Evolutionary conservation across 2,797 vertebrate genomes (phyloP).

Genomic region (Acropternis orthonyx): DNA sequence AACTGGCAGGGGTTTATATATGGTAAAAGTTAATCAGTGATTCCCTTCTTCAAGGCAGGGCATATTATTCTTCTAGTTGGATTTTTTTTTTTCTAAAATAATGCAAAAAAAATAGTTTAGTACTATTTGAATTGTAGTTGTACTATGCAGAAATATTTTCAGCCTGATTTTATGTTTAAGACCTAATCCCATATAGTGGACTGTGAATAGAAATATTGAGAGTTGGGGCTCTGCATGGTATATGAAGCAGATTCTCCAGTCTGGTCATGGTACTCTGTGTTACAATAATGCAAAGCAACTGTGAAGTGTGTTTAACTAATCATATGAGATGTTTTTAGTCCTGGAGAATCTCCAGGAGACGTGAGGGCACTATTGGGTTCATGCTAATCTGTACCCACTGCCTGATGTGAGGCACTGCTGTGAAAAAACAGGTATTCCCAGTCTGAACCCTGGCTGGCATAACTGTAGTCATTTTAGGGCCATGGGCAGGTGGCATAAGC

Average conservation of each 20-base stretch:
- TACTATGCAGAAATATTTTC: neutral
- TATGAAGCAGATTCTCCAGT: neutral
- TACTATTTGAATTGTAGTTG: neutral
- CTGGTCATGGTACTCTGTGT: neutral
- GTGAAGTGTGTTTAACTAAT: neutral
- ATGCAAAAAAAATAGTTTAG: neutral
- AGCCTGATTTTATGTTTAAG: neutral
- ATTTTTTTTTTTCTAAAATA: neutral
- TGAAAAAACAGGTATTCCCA: neutral
- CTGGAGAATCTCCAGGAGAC: neutral
- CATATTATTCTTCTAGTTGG: neutral
- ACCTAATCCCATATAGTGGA: neutral
- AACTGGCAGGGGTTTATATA: neutral
- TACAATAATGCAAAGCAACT: neutral
- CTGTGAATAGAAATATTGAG: neutral
- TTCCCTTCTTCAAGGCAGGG: neutral
- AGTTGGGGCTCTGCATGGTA: neutral
- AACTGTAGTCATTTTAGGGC: neutral
- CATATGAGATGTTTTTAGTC: neutral
- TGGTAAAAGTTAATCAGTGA: neutral
- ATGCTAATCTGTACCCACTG: neutral
- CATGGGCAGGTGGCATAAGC: neutral
- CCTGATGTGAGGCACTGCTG: neutral
- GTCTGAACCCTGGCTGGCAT: fast-evolving
- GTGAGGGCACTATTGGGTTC: neutral